Percentiles rank a stretch among this genome's conserved stretches.
These are phyloP conservation scores for Microplitis demolitor DNA, from an alignment of 1,140 invertebrate species.

Conservation along the genomic window DNA sequence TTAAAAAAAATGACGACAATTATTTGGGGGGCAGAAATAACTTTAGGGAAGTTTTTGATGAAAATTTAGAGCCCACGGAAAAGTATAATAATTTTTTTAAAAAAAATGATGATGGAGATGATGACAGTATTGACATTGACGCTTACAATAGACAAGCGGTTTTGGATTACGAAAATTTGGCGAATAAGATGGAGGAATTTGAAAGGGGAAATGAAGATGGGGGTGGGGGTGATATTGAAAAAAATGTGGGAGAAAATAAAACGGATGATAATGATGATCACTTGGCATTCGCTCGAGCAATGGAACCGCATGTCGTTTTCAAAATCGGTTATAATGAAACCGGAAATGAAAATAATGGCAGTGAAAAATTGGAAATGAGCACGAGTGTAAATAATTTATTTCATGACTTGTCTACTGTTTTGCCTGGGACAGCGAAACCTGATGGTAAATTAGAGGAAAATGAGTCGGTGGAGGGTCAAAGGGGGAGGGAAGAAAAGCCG, in stretches of 20 bases:
- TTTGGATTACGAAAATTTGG: conserved; percentile 54
- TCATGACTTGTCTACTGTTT: no score
- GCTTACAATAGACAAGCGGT: conserved; percentile 52
- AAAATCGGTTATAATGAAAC: conserved; percentile 56
- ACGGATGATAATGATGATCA: conserved; percentile 22
- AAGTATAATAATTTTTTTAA: conserved; percentile 8
- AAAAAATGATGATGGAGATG: conserved; percentile 17
- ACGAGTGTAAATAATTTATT: not conserved
- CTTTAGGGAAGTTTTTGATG: conserved; percentile 17
- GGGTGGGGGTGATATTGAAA: not conserved
- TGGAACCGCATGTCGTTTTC: conserved; percentile 55
- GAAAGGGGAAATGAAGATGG: not conserved
- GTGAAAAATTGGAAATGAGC: conserved; percentile 33
- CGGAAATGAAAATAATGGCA: conserved; percentile 46
- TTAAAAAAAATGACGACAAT: conserved; percentile 38
- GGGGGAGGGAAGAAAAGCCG: no score
- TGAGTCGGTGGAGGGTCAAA: no score
- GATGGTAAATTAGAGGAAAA: no score
- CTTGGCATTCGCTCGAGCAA: conserved; percentile 43
- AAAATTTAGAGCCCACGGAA: conserved; percentile 23
- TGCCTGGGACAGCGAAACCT: no score
- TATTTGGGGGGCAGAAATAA: conserved; percentile 2
- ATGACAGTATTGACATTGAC: conserved; percentile 44
- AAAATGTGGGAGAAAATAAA: not conserved
- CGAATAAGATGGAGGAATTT: conserved; percentile 28